Conservation (phyloP, 2,888 invertebrate genomes). For the Caenorhabditis macrosperma region DNA sequence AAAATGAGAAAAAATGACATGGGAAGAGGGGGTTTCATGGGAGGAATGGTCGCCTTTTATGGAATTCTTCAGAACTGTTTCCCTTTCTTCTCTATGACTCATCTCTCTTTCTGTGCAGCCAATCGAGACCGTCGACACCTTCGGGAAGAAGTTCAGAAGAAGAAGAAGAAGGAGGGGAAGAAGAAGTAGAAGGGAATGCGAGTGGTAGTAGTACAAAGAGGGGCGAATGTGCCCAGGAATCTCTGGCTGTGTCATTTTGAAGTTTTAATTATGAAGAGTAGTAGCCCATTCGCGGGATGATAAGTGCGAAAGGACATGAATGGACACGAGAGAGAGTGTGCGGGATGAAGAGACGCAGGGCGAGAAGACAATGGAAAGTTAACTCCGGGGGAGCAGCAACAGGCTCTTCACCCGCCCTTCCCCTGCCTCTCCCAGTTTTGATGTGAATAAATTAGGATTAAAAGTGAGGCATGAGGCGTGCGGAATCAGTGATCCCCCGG, state of each 20-base stretch:
- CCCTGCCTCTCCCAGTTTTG: constrained; percentile 1
- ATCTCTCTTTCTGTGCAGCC: no score
- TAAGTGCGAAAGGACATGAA: constrained; percentile 43
- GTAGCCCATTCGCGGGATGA: constrained; percentile 17
- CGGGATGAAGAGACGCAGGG: constrained; percentile 22
- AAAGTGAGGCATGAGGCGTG: constrained; percentile 28
- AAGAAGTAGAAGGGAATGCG: background rate
- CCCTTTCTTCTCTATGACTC: no score
- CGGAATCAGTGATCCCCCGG: constrained; percentile 47
- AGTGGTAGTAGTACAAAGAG: background rate
- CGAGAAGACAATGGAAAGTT: constrained; percentile 26
- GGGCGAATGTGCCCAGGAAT: constrained; percentile 6
- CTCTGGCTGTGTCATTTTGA: constrained; percentile 51
- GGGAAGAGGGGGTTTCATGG: background rate
- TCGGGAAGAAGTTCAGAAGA: background rate
- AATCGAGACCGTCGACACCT: no score
- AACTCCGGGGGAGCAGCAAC: constrained; percentile 33
- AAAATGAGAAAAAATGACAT: background rate
- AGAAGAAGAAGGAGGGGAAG: background rate
- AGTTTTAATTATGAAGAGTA: constrained; percentile 58
- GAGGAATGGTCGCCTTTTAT: constrained; percentile 20
- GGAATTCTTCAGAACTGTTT: no score
- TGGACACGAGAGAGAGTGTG: constrained; percentile 17
- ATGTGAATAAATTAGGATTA: constrained; percentile 58
- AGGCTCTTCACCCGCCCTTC: constrained; percentile 12